Base-by-base conservation (phyloP, 1,140 invertebrate genomes). In the Cydia pomonella region DNA sequence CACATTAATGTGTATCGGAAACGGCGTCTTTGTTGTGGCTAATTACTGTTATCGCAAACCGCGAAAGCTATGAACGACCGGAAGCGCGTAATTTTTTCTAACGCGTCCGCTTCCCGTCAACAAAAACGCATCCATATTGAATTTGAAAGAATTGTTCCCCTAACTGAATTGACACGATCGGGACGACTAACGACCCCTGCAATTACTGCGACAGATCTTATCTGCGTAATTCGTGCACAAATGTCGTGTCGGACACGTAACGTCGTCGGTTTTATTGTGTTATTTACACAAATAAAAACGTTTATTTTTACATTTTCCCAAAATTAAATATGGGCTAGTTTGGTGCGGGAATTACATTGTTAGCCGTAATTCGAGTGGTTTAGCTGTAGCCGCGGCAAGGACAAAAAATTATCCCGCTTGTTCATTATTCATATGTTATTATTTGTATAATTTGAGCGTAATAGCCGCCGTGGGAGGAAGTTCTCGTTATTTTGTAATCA, bases 221-320 rank as follows among this genome's bases (percentile, higher is more conserved):
- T 93, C 91, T 86, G 38, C 59, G 80, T 91, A 91, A 92, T 92
- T 89, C 82, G 83, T 83, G 82, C 79, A 85, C 83, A 85, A 89
- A 87, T 89, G 87, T 82, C 84, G 84, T 86, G 86, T 83, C 80
- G 80, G 73, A 79, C 27, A 13, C 75, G 81, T 89, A 90, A 91
- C 81, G 72, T 72, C 79, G 82, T 77, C 86, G 82, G 87, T 87
- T 91, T 91, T 91, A 92, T 92, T 92, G 91, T 91, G 89, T 91
- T 92, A 92, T 92, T 92, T 92, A 92, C 91, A 92, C 91, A 91
- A 92, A 92, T 92, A 91, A 92, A 92, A 92, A 92, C 90, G 89
- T 92, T 92, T 92, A 92, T 92, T 92, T 90, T 87, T 87, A 92
- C 89, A 92, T 92, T 92, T 92, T 91, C 89, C 89, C 88, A 91